Evolutionary conservation across 2,113 vertebrate genomes (phyloP), one percentile per base, ranked within the genome.

Genomic region (crab-eating macaque (Macaca fascicularis)): DNA sequence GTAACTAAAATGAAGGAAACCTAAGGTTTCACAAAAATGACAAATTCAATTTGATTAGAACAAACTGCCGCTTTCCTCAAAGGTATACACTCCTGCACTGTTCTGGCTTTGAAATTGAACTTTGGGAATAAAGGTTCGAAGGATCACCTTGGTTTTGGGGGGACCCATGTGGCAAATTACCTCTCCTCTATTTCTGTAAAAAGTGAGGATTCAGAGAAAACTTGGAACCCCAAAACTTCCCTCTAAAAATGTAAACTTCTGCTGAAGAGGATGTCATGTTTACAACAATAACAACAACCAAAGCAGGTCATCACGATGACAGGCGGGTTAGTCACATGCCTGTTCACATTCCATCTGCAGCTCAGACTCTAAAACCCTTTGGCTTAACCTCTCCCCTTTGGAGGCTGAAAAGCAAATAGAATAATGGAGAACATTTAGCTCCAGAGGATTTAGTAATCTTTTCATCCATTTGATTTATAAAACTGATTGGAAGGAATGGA

Each of bases 11-110:
- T 72, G 93, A 90, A 57, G 57, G 35, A 45, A 40, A 55, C 50
- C 19, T 93, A 91, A 89, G 50, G 80, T 95, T 90, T 97, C 87
- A 94, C 96, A 88, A 89, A 88, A 92, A 96, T 90, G 50, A 96
- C 1, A 94, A 92, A 92, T 97, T 96, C 48, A 87, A 8, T 13
- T 96, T 94, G 32, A 93, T 90, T 52, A 76, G 52, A 97, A 50
- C 74, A 52, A 74, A 57, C 35, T 89, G 69, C 35, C 43, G 16
- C 14, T 64, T 48, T 64, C 23, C 57, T 55, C 79, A 19, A 55
- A 93, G 55, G 10, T 8, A 25, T 5, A 43, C 8, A 5, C 23
- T 40, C 45, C 64, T 6, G 61, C 6, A 22, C 50, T 10, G 27
- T 17, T 19, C 43, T 93, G n/a, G 79, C 72, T 94, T 92, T 67